Percentiles rank a stretch among this genome's conserved stretches.
Conservation (phyloP, 2,113 vertebrate species). For the Brienomyrus longianalis region DNA sequence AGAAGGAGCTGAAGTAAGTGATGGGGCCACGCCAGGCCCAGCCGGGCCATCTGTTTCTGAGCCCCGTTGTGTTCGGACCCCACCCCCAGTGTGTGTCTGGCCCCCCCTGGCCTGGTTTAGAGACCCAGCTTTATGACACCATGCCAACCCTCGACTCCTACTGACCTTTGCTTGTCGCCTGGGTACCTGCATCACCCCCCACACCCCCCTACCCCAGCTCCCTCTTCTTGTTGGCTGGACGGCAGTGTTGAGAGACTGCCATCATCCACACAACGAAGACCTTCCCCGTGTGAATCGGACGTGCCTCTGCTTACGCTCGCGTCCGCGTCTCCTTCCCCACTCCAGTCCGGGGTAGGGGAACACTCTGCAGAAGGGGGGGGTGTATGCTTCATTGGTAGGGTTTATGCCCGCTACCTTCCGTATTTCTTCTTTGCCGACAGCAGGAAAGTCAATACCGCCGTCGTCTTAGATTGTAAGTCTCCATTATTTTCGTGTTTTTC, state of each 20-base stretch:
- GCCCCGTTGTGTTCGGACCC: neutral
- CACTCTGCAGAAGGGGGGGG: neutral
- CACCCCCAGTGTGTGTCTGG: neutral
- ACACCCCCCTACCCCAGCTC: neutral
- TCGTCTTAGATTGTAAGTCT: neutral
- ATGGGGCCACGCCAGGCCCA: neutral
- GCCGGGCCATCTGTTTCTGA: neutral
- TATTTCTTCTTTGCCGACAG: neutral
- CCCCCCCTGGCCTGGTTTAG: neutral
- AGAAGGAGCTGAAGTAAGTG: slow-evolving; percentile 81
- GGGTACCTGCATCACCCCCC: neutral
- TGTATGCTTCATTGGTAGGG: neutral
- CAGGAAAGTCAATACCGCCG: neutral
- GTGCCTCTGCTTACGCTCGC: neutral
- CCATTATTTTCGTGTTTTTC: neutral
- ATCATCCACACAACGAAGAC: neutral
- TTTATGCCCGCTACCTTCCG: neutral
- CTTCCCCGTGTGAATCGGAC: neutral
- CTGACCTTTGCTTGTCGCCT: slow-evolving; percentile 35
- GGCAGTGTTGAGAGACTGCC: neutral
- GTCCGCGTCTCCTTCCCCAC: neutral
- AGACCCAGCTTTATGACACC: neutral
- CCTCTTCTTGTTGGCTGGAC: neutral
- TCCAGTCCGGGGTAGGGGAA: neutral
- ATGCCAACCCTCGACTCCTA: slow-evolving; percentile 18